These are phyloP conservation scores for Cheilosia vulpina DNA, from an alignment of 2,888 invertebrate species.

Conservation along the genomic window DNA sequence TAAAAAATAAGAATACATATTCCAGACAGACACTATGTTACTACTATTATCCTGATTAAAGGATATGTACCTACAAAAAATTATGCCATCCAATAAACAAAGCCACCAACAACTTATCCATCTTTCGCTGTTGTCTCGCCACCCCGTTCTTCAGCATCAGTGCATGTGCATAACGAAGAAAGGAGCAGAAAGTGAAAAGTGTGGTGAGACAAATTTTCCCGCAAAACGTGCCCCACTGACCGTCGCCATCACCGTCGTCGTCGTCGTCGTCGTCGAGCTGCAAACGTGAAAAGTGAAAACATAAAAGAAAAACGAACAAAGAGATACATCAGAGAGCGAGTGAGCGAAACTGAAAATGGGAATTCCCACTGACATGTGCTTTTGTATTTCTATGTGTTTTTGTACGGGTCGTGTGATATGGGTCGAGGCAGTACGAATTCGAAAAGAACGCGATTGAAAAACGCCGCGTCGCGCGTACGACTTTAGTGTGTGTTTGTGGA, in stretches of 20 bases:
- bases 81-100: constrained; percentile 65
- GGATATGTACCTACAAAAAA: constrained; percentile 29
- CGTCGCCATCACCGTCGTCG: constrained; percentile 13
- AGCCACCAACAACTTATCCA: constrained; percentile 44
- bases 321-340: constrained; percentile 30
- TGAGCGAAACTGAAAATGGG: constrained; percentile 52
- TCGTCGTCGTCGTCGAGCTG: constrained; percentile 7
- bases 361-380: constrained; percentile 69
- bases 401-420: constrained; percentile 37
- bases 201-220: constrained; percentile 42
- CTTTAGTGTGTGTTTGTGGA: constrained; percentile 21
- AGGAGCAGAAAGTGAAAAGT: constrained; percentile 52
- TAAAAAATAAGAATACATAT: not conserved
- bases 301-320: constrained; percentile 48
- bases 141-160: constrained; percentile 25
- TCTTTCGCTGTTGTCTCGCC: constrained; percentile 11
- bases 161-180: constrained; percentile 62
- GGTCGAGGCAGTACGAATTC: constrained; percentile 60
- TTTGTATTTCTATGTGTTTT: constrained; percentile 32
- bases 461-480: constrained; percentile 14
- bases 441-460: constrained; percentile 64
- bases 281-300: constrained; percentile 56
- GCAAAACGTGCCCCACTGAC: constrained; percentile 56
- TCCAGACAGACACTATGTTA: constrained; percentile 52
- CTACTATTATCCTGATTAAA: constrained; percentile 51